These are phyloP conservation scores for Cossypha niveicapilla DNA, from an alignment of 2,797 vertebrate species.

Conservation along the genomic window DNA sequence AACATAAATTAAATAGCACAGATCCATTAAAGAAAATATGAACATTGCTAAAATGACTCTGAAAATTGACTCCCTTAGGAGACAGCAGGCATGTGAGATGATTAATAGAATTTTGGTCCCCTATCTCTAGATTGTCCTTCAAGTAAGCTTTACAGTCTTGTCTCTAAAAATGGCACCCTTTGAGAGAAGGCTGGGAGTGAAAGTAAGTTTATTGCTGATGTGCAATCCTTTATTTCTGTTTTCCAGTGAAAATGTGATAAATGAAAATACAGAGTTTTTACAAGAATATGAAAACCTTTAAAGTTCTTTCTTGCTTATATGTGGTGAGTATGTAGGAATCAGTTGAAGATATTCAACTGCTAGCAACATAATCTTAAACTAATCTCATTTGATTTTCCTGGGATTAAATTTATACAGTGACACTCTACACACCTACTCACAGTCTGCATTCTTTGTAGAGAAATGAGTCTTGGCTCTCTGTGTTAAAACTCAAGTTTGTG, in stretches of 20 bases:
- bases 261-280: background rate
- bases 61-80: background rate
- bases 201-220: background rate
- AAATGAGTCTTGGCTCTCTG: background rate
- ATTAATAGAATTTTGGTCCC: background rate
- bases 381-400: background rate
- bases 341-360: background rate
- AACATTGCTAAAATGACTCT: background rate
- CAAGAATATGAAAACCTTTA: background rate
- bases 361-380: background rate
- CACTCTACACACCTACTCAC: background rate
- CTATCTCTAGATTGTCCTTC: background rate
- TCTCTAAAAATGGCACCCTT: background rate
- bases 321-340: background rate
- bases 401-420: background rate
- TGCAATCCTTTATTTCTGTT: background rate
- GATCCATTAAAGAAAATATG: background rate
- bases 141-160: background rate
- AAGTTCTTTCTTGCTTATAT: background rate
- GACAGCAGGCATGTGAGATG: background rate
- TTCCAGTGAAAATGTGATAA: background rate
- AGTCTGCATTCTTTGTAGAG: background rate
- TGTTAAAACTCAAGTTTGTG: background rate
- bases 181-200: background rate
- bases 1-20: background rate